Evolutionary conservation across 2,888 invertebrate species (phyloP).

Genomic region (Spodoptera littoralis): DNA sequence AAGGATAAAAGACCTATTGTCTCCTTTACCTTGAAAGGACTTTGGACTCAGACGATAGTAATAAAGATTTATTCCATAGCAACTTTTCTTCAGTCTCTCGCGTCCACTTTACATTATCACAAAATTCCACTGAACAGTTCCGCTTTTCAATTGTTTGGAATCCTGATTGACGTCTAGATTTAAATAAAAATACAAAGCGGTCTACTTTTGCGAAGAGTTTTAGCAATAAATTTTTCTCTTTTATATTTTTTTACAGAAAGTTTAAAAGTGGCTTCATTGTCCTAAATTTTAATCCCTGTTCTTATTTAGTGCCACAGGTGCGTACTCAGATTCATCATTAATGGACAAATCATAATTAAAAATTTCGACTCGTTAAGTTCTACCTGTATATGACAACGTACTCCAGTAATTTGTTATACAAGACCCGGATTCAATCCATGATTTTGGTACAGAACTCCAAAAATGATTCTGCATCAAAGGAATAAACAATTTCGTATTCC

Average conservation of each 20-base stretch:
- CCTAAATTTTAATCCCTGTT: too few species aligned
- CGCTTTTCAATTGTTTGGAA: conserved; percentile 34
- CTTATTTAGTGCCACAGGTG: too few species aligned
- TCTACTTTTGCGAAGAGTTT: too few species aligned
- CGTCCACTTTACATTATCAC: conserved; percentile 34
- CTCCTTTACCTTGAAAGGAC: conserved; percentile 16
- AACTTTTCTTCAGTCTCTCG: conserved; percentile 25
- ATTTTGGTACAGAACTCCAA: conserved; percentile 1
- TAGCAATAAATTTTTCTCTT: too few species aligned
- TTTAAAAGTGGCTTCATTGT: too few species aligned
- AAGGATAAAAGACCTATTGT: conserved; percentile 14
- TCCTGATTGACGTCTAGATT: conserved; percentile 8
- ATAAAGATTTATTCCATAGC: conserved; percentile 29
- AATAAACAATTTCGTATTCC: conserved; percentile 48
- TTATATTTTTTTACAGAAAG: too few species aligned
- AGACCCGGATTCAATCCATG: neutral
- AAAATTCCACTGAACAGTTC: conserved; percentile 25
- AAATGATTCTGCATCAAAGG: conserved; percentile 11
- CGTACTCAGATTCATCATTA: too few species aligned
- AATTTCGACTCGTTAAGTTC: too few species aligned
- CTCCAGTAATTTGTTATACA: neutral
- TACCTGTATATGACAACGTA: too few species aligned
- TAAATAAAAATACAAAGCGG: neutral
- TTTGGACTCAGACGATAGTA: conserved; percentile 5
- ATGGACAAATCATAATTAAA: too few species aligned